phyloP scores from a whole-genome alignment of 2,797 vertebrate genomes.

The Steatocranus sp. region DNA sequence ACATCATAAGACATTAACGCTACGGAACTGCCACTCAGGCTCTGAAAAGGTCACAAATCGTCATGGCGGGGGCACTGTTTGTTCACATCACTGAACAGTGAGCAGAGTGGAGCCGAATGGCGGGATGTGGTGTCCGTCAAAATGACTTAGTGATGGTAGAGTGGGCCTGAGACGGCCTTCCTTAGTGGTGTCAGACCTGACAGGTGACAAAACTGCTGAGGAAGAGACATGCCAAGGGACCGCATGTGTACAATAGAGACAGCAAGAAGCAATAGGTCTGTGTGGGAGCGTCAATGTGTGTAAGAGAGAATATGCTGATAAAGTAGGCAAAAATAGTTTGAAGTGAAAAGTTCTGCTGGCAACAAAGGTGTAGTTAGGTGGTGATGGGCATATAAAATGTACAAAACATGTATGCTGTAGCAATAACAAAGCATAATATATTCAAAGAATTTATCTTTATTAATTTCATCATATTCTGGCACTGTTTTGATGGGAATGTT shows the following conservation, averaged over 20 bases:
- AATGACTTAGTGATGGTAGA: conserved; percentile 56
- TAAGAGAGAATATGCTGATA: neutral
- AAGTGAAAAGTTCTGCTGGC: neutral
- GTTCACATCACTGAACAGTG: conserved; percentile 42
- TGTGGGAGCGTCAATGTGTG: neutral
- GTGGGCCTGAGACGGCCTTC: conserved; percentile 27
- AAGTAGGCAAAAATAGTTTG: neutral
- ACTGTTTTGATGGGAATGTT: neutral
- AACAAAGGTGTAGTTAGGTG: neutral
- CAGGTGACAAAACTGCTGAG: conserved; percentile 60
- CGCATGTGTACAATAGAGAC: neutral
- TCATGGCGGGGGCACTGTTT: conserved; percentile 1
- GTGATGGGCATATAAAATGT: neutral
- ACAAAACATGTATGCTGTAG: neutral
- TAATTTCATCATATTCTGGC: neutral
- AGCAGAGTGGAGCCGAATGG: conserved; percentile 27
- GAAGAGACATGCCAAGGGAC: conserved; percentile 11
- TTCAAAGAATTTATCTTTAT: neutral
- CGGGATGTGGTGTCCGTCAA: conserved; percentile 49
- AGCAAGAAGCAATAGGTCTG: neutral
- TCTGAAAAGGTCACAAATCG: conserved; percentile 44
- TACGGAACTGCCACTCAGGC: neutral
- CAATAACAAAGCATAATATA: neutral
- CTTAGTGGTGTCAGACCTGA: conserved; percentile 37
- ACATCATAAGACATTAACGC: neutral